Percentiles rank a stretch among this genome's conserved stretches.
These are phyloP conservation scores for Pipa parva DNA, from an alignment of 2,113 vertebrate genomes.

Conservation along the genomic window DNA sequence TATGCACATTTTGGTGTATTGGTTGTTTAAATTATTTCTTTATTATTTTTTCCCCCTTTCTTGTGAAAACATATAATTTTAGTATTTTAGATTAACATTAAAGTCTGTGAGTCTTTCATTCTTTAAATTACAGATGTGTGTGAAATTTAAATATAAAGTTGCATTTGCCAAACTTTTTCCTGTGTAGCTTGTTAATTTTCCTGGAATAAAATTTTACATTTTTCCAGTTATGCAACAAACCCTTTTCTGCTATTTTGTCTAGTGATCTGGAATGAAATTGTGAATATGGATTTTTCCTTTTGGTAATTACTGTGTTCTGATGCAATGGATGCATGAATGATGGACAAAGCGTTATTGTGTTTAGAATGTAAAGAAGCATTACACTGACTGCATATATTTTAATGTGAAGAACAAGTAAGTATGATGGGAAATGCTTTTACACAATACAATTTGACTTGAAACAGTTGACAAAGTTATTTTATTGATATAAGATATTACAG, in stretches of 20 bases:
- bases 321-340: constrained; percentile 63
- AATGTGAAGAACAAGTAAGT: no score
- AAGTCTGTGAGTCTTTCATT: constrained; percentile 98
- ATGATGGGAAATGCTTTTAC: no score
- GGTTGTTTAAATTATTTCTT: constrained; percentile 92
- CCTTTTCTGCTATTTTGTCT: constrained; percentile 64
- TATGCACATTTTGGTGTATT: constrained; percentile 94
- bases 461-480: no score
- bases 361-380: neutral
- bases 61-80: constrained; percentile 97
- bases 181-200: constrained; percentile 98
- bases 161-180: constrained; percentile 98
- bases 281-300: constrained; percentile 60
- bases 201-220: constrained; percentile 97
- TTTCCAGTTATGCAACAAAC: constrained; percentile 78
- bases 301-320: constrained; percentile 56
- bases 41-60: constrained; percentile 67
- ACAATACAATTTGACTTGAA: no score
- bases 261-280: constrained; percentile 64
- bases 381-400: neutral
- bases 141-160: constrained; percentile 98
- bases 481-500: no score
- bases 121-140: constrained; percentile 96
- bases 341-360: constrained; percentile 47
- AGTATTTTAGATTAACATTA: constrained; percentile 97